Conservation (phyloP, 1,140 invertebrate genomes). For the Listronotus bonariensis region DNA sequence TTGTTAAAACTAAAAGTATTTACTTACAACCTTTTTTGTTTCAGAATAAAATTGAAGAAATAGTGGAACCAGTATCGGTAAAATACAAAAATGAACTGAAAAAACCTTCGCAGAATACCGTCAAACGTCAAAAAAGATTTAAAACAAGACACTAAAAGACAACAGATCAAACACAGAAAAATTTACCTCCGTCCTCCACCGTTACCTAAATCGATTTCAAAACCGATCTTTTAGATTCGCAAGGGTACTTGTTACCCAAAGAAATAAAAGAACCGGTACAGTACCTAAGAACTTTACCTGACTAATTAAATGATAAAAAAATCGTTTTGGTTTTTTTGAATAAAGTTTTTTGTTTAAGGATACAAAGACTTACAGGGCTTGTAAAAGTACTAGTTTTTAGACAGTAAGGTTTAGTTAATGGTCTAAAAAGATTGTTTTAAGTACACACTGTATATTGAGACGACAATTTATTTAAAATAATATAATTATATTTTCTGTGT, state of each 20-base stretch:
- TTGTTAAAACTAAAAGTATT: too few relatives aligned
- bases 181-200: slow-evolving; percentile 62
- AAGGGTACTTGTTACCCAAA: slow-evolving; percentile 65
- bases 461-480: too few relatives aligned
- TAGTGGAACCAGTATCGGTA: slow-evolving; percentile 21
- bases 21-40: background rate
- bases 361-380: too few relatives aligned
- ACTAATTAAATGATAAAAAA: slow-evolving; percentile 45
- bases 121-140: background rate
- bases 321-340: background rate
- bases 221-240: slow-evolving; percentile 59
- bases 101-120: slow-evolving; percentile 13
- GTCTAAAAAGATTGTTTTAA: too few relatives aligned
- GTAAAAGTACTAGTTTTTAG: too few relatives aligned
- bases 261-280: slow-evolving; percentile 58
- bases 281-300: slow-evolving; percentile 62
- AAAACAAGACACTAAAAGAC: slow-evolving; percentile 17
- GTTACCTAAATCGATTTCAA: slow-evolving; percentile 52
- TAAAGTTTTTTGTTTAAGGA: background rate
- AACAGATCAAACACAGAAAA: slow-evolving; percentile 43
- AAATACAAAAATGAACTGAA: slow-evolving; percentile 44
- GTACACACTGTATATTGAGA: too few relatives aligned
- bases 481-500: too few relatives aligned
- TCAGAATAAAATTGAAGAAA: background rate
- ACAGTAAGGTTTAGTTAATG: too few relatives aligned